Evolutionary conservation across 2,797 vertebrate species (phyloP).

Genomic region (Saxicola maurus): DNA sequence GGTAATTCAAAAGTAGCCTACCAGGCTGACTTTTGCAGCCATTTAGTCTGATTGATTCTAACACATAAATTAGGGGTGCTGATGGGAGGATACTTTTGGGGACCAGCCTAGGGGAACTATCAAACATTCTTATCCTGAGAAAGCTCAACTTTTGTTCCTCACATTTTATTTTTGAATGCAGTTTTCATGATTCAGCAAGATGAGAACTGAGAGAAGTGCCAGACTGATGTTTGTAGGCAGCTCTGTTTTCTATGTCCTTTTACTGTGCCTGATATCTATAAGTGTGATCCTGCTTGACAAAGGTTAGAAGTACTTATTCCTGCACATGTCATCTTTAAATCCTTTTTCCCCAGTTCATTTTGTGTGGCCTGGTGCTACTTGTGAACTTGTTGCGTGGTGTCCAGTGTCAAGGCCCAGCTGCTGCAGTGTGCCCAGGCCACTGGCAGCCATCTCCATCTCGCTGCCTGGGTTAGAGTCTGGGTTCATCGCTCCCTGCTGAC

Average conservation of each 20-base stretch:
- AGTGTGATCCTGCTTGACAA: not conserved
- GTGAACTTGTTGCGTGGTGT: not conserved
- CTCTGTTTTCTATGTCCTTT: not conserved
- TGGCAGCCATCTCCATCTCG: not conserved
- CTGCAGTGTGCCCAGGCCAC: not conserved
- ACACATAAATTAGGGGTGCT: not conserved
- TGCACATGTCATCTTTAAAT: not conserved
- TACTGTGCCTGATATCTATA: not conserved
- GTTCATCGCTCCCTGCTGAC: not conserved
- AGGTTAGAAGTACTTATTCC: not conserved
- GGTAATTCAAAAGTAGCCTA: not conserved
- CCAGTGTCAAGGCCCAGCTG: not conserved
- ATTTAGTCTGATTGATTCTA: not conserved
- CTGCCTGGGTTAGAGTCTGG: not conserved
- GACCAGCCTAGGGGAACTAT: not conserved
- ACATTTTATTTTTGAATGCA: not conserved
- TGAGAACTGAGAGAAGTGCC: not conserved
- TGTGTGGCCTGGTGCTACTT: not conserved
- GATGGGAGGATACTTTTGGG: fast-evolving
- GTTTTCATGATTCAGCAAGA: not conserved
- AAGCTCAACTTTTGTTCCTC: not conserved
- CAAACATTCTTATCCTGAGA: not conserved
- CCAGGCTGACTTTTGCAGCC: not conserved
- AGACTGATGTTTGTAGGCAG: not conserved
- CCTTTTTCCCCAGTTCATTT: not conserved